phyloP scores from a whole-genome alignment of 35 echinoderm and acorn worm species.

The Amphiura filiformis region DNA sequence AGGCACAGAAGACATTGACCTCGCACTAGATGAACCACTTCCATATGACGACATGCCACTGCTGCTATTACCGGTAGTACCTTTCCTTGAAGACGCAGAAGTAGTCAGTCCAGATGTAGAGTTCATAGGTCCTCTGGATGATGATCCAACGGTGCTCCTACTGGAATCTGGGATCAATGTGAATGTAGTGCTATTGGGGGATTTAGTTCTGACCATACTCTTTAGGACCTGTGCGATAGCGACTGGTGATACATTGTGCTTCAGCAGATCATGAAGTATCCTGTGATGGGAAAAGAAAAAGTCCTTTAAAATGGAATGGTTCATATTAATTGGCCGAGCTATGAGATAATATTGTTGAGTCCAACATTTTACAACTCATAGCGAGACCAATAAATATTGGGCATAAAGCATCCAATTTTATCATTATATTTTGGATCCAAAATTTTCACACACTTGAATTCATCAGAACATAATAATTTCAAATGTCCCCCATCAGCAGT shows the following conservation, averaged over 20 bases:
- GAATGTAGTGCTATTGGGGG: background rate
- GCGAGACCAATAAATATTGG: too few relatives aligned
- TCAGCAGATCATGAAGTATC: constrained; percentile 69
- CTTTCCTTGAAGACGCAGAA: constrained; percentile 14
- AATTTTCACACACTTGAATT: too few relatives aligned
- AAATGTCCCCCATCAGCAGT: too few relatives aligned
- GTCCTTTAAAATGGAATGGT: too few relatives aligned
- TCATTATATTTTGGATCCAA: too few relatives aligned
- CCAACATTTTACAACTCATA: too few relatives aligned
- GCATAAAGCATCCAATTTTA: too few relatives aligned
- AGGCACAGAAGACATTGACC: background rate
- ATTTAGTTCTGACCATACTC: constrained; percentile 54
- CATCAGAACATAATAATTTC: too few relatives aligned
- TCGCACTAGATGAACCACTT: background rate
- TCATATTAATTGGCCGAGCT: too few relatives aligned
- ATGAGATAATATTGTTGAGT: too few relatives aligned
- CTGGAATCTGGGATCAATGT: background rate
- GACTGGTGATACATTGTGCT: constrained; percentile 76
- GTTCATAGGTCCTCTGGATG: background rate
- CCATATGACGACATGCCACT: background rate
- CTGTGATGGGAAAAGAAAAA: constrained; percentile 29
- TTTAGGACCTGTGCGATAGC: constrained; percentile 75
- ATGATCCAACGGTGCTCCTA: background rate
- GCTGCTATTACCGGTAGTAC: background rate
- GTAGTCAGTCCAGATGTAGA: constrained; percentile 4